A percentile compares a stretch with the other conserved stretches of the same genome.
Conservation (phyloP, 1,140 invertebrate genomes). For the Monomorium pharaonis region DNA sequence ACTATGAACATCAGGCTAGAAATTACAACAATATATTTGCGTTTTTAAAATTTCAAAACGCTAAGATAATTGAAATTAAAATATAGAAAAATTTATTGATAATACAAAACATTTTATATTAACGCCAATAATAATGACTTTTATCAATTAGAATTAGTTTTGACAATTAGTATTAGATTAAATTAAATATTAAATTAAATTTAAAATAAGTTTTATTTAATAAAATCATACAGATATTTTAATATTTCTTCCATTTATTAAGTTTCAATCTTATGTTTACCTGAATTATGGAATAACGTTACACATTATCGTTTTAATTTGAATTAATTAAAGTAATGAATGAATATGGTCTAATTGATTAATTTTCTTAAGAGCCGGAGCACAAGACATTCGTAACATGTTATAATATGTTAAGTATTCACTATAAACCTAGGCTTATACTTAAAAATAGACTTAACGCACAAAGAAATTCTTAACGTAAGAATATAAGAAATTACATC, state of each 20-base stretch:
- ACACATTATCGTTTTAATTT: background rate
- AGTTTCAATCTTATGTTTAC: background rate
- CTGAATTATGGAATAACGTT: background rate
- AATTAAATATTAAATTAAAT: background rate
- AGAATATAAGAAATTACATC: no score
- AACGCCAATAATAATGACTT: background rate
- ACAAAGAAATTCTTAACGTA: no score
- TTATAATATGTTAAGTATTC: no score
- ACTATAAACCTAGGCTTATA: no score
- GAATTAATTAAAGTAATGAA: background rate
- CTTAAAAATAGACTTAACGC: no score
- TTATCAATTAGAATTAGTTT: background rate
- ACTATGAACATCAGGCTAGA: background rate
- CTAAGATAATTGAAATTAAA: conserved; percentile 3
- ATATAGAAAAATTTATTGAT: background rate
- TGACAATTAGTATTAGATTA: background rate
- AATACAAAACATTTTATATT: background rate
- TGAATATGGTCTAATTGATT: background rate
- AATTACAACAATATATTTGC: conserved; percentile 52
- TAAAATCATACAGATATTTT: background rate
- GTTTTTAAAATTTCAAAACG: conserved; percentile 6
- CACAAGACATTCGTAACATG: no score
- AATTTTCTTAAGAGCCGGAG: no score
- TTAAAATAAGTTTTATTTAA: conserved; percentile 9
- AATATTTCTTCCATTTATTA: background rate